phyloP scores from a whole-genome alignment of 2,888 invertebrate genomes.

The Cheilosia urbana region DNA sequence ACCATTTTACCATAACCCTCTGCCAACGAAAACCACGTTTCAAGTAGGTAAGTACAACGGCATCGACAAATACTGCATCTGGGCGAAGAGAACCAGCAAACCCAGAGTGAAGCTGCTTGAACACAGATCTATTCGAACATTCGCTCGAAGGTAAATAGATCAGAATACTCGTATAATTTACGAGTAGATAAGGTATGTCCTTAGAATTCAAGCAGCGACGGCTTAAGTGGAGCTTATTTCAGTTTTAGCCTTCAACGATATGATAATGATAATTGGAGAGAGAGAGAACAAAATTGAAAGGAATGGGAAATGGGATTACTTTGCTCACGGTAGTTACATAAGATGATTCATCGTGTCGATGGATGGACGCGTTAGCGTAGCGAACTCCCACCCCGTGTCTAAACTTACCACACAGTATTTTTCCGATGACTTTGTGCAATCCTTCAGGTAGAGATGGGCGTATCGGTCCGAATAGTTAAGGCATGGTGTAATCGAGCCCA shows the following conservation, averaged over 20 bases:
- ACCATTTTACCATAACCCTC: neutral
- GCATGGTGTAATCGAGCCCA: slow-evolving; percentile 93
- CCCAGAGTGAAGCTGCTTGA: slow-evolving; percentile 8
- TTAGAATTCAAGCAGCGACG: slow-evolving; percentile 39
- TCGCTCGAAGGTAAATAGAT: slow-evolving; percentile 20
- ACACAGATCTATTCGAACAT: slow-evolving; percentile 34
- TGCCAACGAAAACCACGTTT: slow-evolving; percentile 8
- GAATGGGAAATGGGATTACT: slow-evolving; percentile 37
- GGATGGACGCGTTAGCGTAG: neutral
- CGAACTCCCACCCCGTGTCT: neutral
- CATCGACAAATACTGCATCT: slow-evolving; percentile 29
- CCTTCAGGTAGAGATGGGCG: slow-evolving; percentile 88
- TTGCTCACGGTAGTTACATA: slow-evolving; percentile 52
- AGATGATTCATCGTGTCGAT: slow-evolving; percentile 21
- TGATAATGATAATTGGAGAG: slow-evolving; percentile 28
- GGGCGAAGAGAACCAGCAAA: neutral
- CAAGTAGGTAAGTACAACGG: neutral
- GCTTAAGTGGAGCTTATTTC: slow-evolving; percentile 47
- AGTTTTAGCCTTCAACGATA: slow-evolving; percentile 34
- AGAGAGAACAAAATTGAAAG: slow-evolving; percentile 16
- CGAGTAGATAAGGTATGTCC: slow-evolving; percentile 12
- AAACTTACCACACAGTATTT: slow-evolving; percentile 91
- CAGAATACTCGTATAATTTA: slow-evolving; percentile 29
- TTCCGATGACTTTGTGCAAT: slow-evolving; percentile 87
- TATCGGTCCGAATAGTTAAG: slow-evolving; percentile 88